Evolutionary conservation across 2,113 vertebrate genomes (phyloP), one percentile per base, ranked within the genome.

Genomic region (Cebidichthys violaceus): DNA sequence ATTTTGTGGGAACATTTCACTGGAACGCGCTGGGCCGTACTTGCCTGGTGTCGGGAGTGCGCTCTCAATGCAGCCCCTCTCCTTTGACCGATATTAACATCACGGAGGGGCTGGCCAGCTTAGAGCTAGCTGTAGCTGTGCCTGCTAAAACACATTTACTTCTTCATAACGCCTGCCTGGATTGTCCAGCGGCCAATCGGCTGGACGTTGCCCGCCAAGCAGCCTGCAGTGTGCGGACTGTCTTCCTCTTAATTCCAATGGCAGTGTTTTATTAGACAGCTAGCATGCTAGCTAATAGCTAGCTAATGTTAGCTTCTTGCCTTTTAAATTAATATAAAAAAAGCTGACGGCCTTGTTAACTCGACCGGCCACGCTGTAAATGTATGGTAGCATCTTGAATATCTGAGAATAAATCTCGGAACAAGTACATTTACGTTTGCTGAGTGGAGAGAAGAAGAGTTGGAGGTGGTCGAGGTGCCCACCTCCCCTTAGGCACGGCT

Each of bases 1-100:
- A 96, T 96, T 96, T 96, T 96, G 94, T 96, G 92, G 92, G 90
- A 83, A 86, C 76, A 18, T 83, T 43, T 90, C 70, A 86, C 80
- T 65, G 81, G 90, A 86, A 50, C 92, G 92, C 92, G 89, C 87
- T 57, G 86, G 89, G 75, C 81, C 88, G 78, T 84, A 73, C 91
- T 90, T 50, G 89, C 85, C 43, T 82, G 60, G 77, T 76, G 82
- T 86, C 90, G 92, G 90, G 94, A 91, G 87, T 83, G 92, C 93
- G 94, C 92, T 74, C 86, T 90, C 86, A 86, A 89, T 94, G 93
- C 93, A 94, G 92, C 92, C 94, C 92, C 90, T 86, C 81, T 90
- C 85, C 84, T 88, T 82, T 90, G 88, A 91, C 89, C 86, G 88
- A 90, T 86, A 86, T 89, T 85, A 91, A 24, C 91, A 88, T 81